Conservation (phyloP, 2,113 vertebrate genomes). For the Pungitius pungitius region DNA sequence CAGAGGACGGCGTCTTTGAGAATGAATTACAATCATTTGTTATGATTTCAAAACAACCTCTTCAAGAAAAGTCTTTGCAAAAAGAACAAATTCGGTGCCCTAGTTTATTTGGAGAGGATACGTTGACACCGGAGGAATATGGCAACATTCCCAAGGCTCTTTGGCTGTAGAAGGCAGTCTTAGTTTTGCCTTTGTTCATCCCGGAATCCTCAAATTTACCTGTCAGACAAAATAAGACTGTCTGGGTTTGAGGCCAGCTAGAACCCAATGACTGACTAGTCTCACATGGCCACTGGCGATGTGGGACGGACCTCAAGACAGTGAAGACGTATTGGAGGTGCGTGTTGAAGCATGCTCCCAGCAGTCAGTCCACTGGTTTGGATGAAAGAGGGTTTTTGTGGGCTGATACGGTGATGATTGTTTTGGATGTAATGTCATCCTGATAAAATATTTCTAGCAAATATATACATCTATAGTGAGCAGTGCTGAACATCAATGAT, state of each 20-base stretch:
- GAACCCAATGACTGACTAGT: conserved; percentile 23
- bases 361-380: conserved; percentile 4
- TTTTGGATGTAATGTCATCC: neutral
- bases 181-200: neutral
- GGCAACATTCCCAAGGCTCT: neutral
- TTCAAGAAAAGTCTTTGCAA: too few species aligned
- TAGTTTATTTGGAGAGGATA: neutral
- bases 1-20: neutral
- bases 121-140: neutral
- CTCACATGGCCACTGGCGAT: conserved; percentile 57
- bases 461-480: too few species aligned
- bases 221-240: conserved; percentile 3
- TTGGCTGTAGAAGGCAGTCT: neutral
- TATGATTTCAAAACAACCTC: neutral
- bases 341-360: conserved; percentile 51
- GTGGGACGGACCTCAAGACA: conserved; percentile 49
- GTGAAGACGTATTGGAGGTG: conserved; percentile 37
- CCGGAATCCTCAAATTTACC: conserved; percentile 1
- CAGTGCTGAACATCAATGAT: too few species aligned
- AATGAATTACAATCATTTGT: neutral
- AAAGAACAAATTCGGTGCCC: neutral
- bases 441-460: neutral
- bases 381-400: too few species aligned
- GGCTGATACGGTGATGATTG: too few species aligned
- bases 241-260: conserved; percentile 22